Evolutionary conservation across 2,113 vertebrate genomes (phyloP), one percentile per base, ranked within the genome.

Genomic region (Patagioenas fasciata): DNA sequence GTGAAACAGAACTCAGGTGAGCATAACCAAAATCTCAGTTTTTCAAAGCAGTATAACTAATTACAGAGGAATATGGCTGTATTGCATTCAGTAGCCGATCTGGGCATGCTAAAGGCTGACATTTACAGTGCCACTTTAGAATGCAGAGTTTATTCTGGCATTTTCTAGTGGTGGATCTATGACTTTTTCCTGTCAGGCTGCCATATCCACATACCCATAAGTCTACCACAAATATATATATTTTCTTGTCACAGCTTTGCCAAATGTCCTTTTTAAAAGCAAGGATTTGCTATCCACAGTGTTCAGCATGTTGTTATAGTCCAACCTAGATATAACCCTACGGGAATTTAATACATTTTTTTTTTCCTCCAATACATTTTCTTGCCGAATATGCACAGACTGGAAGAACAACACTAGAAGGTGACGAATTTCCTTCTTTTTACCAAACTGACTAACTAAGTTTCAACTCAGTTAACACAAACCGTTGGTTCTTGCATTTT

Each of bases 141-240:
- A 31, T 38, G 65, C 32, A 64, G 38, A 93, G 83, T 93, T 97
- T 96, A 85, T 85, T 95, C 89, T 94, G 95, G 95, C 93, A 91
- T 93, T 96, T 93, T 95, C 71, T 72, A 93, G 72, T 85, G 77
- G 44, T 70, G 81, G 77, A 97, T 97, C 94, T 94, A 96, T 93
- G 89, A 95, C 91, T 93, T 94, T 77, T 80, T 92, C 85, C 40
- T 97, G 94, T 97, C 95, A 97, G 90, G 62, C 47, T 97, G 96
- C 96, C 96, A 97, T 97, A 97, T 92, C 96, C 93, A 95, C 94
- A 96, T 92, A 89, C 54, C 85, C 91, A 19, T 85, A 95, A 80
- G 91, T 79, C 92, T 94, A 96, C 93, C 80, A 17, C 94, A 97
- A 94, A 95, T 90, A 94, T 28, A 95, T 80, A 69, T 82, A 82